phyloP scores from a whole-genome alignment of 92 coral and sea anemone species.

The Meandrina meandrites region DNA sequence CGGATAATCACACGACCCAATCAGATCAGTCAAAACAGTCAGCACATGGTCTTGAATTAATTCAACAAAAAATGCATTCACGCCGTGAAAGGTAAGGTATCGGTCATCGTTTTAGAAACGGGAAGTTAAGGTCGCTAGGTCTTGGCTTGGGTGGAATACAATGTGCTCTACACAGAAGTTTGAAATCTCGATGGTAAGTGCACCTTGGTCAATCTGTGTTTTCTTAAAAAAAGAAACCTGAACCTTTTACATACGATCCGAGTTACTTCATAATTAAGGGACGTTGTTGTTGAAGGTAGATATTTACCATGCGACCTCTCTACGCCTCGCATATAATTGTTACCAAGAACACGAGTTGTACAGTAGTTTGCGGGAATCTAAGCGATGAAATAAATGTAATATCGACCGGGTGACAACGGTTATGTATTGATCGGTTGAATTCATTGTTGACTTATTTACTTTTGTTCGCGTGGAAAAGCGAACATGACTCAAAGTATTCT shows the following conservation, averaged over 20 bases:
- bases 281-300: background rate
- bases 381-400: background rate
- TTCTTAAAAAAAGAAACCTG: background rate
- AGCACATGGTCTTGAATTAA: background rate
- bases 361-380: background rate
- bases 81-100: background rate
- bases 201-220: background rate
- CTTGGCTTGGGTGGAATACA: background rate
- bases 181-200: conserved; percentile 9
- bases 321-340: background rate
- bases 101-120: conserved; percentile 3
- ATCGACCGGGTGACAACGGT: background rate
- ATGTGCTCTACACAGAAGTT: background rate
- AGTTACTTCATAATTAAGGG: too few relatives aligned
- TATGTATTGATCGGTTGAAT: background rate
- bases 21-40: background rate
- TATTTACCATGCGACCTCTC: background rate
- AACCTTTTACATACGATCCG: background rate
- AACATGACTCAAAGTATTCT: background rate
- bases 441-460: conserved; percentile 11
- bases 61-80: background rate
- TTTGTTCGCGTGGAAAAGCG: background rate
- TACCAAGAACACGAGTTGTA: background rate
- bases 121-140: background rate
- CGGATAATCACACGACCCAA: background rate